Conservation (phyloP, 2,113 vertebrate species). For the Pandion haliaetus region DNA sequence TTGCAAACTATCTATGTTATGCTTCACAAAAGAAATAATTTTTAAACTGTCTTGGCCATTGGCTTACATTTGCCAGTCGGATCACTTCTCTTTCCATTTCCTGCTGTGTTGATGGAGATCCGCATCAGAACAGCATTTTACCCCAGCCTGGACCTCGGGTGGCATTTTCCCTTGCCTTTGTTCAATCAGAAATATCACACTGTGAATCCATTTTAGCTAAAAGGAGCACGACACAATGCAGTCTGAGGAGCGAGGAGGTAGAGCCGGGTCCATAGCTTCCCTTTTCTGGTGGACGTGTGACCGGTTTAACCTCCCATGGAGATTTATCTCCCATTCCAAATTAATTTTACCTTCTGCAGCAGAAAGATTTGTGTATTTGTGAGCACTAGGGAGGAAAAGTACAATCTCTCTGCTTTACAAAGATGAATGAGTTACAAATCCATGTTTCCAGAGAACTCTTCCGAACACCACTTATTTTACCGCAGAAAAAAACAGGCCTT, state of each 20-base stretch:
- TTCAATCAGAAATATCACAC: background rate
- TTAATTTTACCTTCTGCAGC: background rate
- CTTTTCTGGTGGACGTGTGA: background rate
- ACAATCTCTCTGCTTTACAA: background rate
- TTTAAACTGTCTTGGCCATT: background rate
- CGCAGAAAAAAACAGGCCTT: background rate
- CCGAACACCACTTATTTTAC: background rate
- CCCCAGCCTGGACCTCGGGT: background rate
- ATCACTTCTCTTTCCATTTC: background rate
- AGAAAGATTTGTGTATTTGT: background rate
- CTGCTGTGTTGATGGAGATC: background rate
- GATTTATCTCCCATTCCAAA: background rate
- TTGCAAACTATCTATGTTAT: rapidly evolving
- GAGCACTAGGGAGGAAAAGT: background rate
- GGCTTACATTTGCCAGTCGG: background rate
- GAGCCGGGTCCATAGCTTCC: background rate
- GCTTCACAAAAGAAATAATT: background rate
- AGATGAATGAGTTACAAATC: background rate
- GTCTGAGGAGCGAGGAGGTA: background rate
- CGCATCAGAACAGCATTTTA: background rate
- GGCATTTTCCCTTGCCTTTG: background rate
- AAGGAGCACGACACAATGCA: background rate
- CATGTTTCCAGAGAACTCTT: background rate
- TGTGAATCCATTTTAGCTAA: background rate
- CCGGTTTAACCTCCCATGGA: background rate